phyloP scores from a whole-genome alignment of 2,113 vertebrate species.

The Platysteira castanea region DNA sequence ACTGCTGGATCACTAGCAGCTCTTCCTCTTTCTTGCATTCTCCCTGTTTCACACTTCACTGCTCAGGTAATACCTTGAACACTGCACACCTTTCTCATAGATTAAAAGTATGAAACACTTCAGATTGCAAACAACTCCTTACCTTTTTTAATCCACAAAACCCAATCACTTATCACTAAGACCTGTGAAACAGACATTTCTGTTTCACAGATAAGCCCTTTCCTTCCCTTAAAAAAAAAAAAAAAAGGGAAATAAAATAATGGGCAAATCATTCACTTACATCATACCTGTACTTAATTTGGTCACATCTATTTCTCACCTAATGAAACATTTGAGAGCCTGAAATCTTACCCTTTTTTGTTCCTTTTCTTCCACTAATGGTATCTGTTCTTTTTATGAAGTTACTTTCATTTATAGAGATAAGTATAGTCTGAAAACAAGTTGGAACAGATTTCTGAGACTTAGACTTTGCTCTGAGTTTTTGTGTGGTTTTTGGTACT shows the following conservation, averaged over 20 bases:
- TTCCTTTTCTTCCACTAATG: not conserved
- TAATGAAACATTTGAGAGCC: not conserved
- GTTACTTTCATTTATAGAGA: not conserved
- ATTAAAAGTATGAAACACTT: not conserved
- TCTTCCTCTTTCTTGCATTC: not conserved
- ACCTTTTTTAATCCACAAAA: not conserved
- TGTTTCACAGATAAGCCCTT: not conserved
- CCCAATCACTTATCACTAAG: not conserved
- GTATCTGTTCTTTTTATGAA: not conserved
- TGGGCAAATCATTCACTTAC: fast-evolving
- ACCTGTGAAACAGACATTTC: not conserved
- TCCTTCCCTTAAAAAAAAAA: not conserved
- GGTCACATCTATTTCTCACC: not conserved
- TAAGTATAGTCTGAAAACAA: not conserved
- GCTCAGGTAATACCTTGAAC: not conserved
- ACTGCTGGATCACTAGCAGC: not conserved
- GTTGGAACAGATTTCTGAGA: not conserved
- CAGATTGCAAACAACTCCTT: not conserved
- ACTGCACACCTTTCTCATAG: not conserved
- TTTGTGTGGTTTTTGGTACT: not conserved
- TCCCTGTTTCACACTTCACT: not conserved
- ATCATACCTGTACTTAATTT: not conserved
- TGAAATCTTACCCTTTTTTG: not conserved
- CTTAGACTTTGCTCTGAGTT: not conserved
- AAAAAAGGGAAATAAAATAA: not conserved